Percentiles rank a stretch among this genome's conserved stretches.
phyloP scores from a whole-genome alignment of 2,888 invertebrate species.

The Cosmorhoe ocellata region DNA sequence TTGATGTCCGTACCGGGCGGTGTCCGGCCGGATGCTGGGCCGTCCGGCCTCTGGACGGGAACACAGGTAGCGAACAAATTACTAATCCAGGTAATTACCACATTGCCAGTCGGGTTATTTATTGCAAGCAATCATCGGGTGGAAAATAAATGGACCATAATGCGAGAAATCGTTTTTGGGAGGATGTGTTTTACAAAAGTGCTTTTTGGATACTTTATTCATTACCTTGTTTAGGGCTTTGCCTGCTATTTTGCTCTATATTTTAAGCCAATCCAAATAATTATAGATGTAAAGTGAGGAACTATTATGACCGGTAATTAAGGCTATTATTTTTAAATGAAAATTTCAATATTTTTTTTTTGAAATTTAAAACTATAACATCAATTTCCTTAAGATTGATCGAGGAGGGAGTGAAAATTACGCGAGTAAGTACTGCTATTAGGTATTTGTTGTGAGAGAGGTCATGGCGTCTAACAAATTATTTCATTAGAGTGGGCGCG shows the following conservation, averaged over 20 bases:
- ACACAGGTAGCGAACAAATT: slow-evolving; percentile 76
- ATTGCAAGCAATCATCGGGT: slow-evolving; percentile 18
- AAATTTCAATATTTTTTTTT: no score
- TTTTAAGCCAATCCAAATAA: no score
- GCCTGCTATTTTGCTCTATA: background rate
- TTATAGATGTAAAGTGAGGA: no score
- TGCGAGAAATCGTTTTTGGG: slow-evolving; percentile 14
- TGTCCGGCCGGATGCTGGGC: slow-evolving; percentile 27
- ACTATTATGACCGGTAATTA: no score
- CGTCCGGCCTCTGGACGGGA: slow-evolving; percentile 56
- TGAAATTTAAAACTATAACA: no score
- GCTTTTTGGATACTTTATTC: background rate
- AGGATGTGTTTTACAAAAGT: slow-evolving; percentile 3
- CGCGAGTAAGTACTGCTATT: background rate
- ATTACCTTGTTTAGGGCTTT: background rate
- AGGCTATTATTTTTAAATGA: no score
- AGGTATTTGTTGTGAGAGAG: slow-evolving; percentile 45
- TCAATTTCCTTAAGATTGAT: no score
- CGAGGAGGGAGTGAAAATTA: background rate
- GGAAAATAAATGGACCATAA: slow-evolving; percentile 10
- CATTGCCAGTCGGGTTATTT: slow-evolving; percentile 37
- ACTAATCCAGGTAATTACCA: slow-evolving; percentile 67
- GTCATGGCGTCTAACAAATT: slow-evolving; percentile 70
- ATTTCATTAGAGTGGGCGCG: slow-evolving; percentile 75
- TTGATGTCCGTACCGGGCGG: slow-evolving; percentile 15